Evolutionary conservation across 30 jellyfish, hydroid and myxozoan genomes (phyloP).

Genomic region (Rhopilema esculentum): DNA sequence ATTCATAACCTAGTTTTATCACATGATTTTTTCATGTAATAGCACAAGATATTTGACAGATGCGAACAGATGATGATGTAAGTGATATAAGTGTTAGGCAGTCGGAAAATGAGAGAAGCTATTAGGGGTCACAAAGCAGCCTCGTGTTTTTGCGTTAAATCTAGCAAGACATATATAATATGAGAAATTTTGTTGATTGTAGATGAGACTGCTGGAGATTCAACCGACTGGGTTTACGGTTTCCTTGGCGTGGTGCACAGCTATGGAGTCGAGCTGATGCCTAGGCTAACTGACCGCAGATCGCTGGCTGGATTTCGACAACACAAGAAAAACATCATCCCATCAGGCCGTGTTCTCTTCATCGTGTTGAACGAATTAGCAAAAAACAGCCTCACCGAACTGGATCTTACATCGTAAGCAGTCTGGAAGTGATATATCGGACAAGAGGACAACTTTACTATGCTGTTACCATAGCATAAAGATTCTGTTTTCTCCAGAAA

Average conservation of each 20-base stretch:
- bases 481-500: not conserved
- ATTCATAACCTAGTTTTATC: too few species aligned
- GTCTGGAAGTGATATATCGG: not conserved
- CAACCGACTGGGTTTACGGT: conserved; percentile 97
- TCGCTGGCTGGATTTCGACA: conserved; percentile 51
- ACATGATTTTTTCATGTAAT: too few species aligned
- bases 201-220: conserved; percentile 96
- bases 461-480: too few species aligned
- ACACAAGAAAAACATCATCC: conserved; percentile 49
- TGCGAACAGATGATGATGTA: too few species aligned
- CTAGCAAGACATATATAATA: too few species aligned
- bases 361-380: conserved; percentile 34
- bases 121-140: too few species aligned
- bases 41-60: too few species aligned
- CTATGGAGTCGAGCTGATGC: conserved; percentile 92
- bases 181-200: not conserved
- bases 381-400: conserved; percentile 15
- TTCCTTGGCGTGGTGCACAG: conserved; percentile 88
- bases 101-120: too few species aligned
- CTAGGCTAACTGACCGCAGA: conserved; percentile 46
- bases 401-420: not conserved
- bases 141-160: too few species aligned
- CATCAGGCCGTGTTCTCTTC: conserved; percentile 61
- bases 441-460: too few species aligned
- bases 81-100: too few species aligned